phyloP scores from a whole-genome alignment of 1,140 invertebrate species.

The Ceratitis capitata region DNA sequence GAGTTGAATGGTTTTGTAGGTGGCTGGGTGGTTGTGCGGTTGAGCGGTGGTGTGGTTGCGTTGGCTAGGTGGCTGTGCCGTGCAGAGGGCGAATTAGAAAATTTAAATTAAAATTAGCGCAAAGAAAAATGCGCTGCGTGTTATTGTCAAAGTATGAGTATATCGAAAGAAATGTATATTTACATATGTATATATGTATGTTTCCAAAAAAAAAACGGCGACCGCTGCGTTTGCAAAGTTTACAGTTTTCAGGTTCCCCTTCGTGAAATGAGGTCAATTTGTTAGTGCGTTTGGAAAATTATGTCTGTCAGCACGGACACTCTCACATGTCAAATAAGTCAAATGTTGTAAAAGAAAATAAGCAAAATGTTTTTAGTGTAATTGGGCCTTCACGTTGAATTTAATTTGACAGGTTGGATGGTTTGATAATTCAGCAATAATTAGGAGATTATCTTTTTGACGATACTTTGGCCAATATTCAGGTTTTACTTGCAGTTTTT shows the following conservation, averaged over 20 bases:
- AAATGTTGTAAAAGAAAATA: neutral
- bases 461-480: too few relatives aligned
- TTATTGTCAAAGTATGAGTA: neutral
- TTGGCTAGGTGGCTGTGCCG: neutral
- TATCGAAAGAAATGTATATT: neutral
- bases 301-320: neutral
- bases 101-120: conserved; percentile 11
- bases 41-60: neutral
- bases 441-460: neutral
- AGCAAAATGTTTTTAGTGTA: neutral
- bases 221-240: too few relatives aligned
- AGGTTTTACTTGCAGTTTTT: too few relatives aligned
- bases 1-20: neutral
- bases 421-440: neutral
- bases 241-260: neutral
- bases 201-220: too few relatives aligned
- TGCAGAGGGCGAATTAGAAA: neutral
- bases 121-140: neutral
- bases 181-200: neutral
- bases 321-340: neutral
- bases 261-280: neutral
- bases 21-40: too few relatives aligned
- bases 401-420: neutral
- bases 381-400: neutral
- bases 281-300: conserved; percentile 6